Evolutionary conservation across 2,113 vertebrate genomes (phyloP).

Genomic region (Chaetorhynchus papuensis): DNA sequence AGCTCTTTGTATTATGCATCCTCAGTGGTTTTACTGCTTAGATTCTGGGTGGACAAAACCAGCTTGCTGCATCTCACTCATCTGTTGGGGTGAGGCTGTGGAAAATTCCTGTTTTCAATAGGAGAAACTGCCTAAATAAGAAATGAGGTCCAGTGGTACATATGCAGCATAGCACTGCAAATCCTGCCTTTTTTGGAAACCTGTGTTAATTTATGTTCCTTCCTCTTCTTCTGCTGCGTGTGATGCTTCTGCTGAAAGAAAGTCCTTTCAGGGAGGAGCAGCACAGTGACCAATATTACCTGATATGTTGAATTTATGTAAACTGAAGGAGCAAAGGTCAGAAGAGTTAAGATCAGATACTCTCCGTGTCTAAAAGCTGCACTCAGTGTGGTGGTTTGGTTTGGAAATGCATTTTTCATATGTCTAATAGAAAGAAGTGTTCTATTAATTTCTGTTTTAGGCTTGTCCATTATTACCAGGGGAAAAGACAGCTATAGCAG

Average conservation of each 20-base stretch:
- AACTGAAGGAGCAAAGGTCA: background rate
- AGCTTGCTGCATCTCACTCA: background rate
- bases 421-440: background rate
- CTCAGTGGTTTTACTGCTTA: background rate
- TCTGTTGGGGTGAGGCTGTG: background rate
- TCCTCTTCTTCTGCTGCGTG: background rate
- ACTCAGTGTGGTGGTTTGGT: background rate
- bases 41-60: background rate
- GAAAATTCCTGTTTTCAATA: background rate
- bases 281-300: background rate
- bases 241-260: background rate
- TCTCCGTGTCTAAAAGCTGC: background rate
- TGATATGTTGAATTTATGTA: background rate
- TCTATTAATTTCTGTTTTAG: background rate
- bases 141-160: background rate
- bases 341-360: background rate
- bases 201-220: background rate
- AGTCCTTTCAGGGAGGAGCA: background rate
- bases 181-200: background rate
- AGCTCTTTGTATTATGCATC: background rate
- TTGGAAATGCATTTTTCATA: conserved; percentile 2
- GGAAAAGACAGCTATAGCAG: background rate
- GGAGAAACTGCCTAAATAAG: background rate
- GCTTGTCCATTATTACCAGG: background rate
- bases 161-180: background rate